Percentiles rank a stretch among this genome's conserved stretches.
phyloP scores from a whole-genome alignment of 2,113 vertebrate genomes.

The Passerina amoena region DNA sequence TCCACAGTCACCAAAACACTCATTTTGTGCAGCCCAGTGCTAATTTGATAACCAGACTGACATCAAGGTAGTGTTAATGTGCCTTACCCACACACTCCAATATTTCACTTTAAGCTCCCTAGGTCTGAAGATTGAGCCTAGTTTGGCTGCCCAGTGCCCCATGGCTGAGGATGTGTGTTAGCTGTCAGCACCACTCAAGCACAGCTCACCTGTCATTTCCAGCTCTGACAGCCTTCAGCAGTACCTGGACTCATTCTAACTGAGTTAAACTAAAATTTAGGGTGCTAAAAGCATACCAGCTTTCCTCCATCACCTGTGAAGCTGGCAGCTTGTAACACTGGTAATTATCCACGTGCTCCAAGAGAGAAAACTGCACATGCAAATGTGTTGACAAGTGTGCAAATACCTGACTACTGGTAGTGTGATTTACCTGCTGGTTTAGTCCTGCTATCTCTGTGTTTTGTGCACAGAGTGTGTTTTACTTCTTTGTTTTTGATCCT shows the following conservation, averaged over 20 bases:
- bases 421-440: neutral
- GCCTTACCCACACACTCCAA: neutral
- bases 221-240: neutral
- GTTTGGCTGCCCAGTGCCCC: neutral
- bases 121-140: neutral
- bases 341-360: neutral
- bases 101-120: neutral
- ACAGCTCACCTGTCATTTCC: neutral
- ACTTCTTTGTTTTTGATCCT: constrained; percentile 18
- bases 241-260: neutral
- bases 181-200: neutral
- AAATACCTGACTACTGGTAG: neutral
- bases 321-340: neutral
- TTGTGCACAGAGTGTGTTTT: neutral
- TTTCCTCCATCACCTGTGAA: neutral
- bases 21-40: neutral
- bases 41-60: neutral
- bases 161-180: no score
- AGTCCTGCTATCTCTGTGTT: neutral
- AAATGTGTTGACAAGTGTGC: neutral
- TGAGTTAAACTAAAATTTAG: neutral
- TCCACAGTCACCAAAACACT: neutral
- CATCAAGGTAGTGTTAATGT: neutral
- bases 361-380: neutral
- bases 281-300: neutral